These are phyloP conservation scores for Phataginus tetradactyla DNA, from an alignment of 2,797 vertebrate genomes.

Conservation along the genomic window DNA sequence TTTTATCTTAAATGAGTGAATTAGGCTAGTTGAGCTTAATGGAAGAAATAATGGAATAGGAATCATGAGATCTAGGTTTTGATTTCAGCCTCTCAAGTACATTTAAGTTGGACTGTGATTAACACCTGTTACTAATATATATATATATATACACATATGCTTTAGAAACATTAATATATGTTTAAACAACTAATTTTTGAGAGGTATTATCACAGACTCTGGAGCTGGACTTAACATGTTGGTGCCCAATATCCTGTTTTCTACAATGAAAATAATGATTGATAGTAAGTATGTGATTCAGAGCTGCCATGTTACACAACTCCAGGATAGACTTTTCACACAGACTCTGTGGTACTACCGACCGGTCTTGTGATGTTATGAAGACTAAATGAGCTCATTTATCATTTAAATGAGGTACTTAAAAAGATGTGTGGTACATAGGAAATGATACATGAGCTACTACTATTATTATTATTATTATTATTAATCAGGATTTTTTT, in stretches of 20 bases:
- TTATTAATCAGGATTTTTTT: not conserved
- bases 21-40: not conserved
- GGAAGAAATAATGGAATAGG: not conserved
- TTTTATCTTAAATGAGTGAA: not conserved
- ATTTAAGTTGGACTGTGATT: not conserved
- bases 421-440: not conserved
- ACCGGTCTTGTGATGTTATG: not conserved
- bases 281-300: slow-evolving; percentile 18
- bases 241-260: not conserved
- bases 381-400: slow-evolving; percentile 21
- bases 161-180: not conserved
- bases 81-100: not conserved
- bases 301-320: not conserved
- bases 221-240: not conserved
- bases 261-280: not conserved
- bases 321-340: not conserved
- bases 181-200: not conserved
- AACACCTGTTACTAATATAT: not conserved
- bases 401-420: not conserved
- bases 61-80: not conserved
- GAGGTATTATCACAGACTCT: not conserved
- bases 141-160: not conserved
- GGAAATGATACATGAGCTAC: not conserved
- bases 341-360: not conserved
- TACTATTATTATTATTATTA: not conserved